Conservation (phyloP, 2,888 invertebrate genomes). For the Ctenicera cuprea region DNA sequence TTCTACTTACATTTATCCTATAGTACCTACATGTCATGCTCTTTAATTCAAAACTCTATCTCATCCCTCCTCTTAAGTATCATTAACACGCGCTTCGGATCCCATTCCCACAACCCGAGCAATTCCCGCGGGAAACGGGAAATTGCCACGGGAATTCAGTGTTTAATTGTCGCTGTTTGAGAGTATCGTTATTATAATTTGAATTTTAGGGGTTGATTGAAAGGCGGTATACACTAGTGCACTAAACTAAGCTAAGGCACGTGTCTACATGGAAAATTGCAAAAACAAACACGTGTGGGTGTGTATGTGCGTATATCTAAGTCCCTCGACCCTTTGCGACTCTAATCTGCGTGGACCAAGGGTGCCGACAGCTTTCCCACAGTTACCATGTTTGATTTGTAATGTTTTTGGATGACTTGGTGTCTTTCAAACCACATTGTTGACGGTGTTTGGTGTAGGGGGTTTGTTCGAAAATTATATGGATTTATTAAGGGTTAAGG, state of each 20-base stretch:
- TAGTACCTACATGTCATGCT: no score
- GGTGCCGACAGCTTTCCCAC: conserved; percentile 66
- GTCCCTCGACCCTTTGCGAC: conserved; percentile 28
- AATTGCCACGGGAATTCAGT: conserved; percentile 49
- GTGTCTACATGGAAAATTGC: conserved; percentile 56
- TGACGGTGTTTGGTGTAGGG: no score
- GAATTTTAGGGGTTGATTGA: conserved; percentile 60
- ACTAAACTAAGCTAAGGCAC: conserved; percentile 62
- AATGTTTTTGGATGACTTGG: conserved; percentile 15
- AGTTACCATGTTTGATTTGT: conserved; percentile 54
- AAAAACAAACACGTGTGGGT: conserved; percentile 49
- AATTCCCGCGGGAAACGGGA: conserved; percentile 17
- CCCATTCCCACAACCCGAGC: conserved; percentile 17
- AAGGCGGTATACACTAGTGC: conserved; percentile 54
- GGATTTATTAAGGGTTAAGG: no score
- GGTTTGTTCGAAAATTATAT: no score
- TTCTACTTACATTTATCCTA: no score
- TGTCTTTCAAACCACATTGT: neutral
- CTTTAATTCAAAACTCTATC: neutral
- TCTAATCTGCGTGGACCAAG: conserved; percentile 68
- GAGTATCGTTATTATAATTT: conserved; percentile 64
- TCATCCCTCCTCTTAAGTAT: neutral
- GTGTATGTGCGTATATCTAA: conserved; percentile 61
- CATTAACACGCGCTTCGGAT: neutral
- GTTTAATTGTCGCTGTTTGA: conserved; percentile 53